Conservation (phyloP, 2,888 invertebrate species). For the Rhagophthalmus giganteus region DNA sequence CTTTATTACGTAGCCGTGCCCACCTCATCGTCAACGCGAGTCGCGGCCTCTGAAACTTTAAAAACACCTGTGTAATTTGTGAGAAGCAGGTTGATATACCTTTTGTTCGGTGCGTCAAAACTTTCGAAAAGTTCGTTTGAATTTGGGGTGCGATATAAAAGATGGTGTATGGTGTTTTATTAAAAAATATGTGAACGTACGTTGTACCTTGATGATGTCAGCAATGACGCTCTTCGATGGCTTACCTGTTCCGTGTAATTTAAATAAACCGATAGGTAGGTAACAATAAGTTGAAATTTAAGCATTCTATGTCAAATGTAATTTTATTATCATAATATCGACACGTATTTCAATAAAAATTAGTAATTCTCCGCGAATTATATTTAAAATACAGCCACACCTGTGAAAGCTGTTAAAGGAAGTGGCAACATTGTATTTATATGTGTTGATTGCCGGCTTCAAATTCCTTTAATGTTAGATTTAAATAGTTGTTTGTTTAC, state of each 20-base stretch:
- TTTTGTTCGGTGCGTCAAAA: not conserved
- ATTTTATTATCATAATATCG: not conserved
- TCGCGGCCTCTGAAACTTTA: slow-evolving; percentile 10
- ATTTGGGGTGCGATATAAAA: no score
- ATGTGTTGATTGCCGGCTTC: no score
- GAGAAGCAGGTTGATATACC: slow-evolving; percentile 3
- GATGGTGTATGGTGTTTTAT: no score
- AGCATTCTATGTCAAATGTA: not conserved
- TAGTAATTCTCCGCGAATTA: no score
- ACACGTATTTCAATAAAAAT: slow-evolving; percentile 21
- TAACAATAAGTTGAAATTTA: not conserved
- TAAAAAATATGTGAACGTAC: slow-evolving; percentile 11
- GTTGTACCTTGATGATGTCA: slow-evolving; percentile 29
- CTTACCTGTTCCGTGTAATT: slow-evolving; percentile 30
- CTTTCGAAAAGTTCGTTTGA: slow-evolving; percentile 1
- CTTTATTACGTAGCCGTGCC: slow-evolving; percentile 24
- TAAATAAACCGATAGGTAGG: slow-evolving; percentile 12
- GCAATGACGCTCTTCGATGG: slow-evolving; percentile 30
- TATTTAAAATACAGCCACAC: slow-evolving; percentile 40
- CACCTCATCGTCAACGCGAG: slow-evolving; percentile 24
- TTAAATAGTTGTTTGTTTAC: slow-evolving; percentile 9
- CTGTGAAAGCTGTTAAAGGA: slow-evolving; percentile 38
- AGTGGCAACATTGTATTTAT: slow-evolving; percentile 39
- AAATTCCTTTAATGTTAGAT: slow-evolving; percentile 29
- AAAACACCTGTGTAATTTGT: no score